Conservation (phyloP, 2,888 invertebrate genomes). For the Dicyrtomina minuta region DNA sequence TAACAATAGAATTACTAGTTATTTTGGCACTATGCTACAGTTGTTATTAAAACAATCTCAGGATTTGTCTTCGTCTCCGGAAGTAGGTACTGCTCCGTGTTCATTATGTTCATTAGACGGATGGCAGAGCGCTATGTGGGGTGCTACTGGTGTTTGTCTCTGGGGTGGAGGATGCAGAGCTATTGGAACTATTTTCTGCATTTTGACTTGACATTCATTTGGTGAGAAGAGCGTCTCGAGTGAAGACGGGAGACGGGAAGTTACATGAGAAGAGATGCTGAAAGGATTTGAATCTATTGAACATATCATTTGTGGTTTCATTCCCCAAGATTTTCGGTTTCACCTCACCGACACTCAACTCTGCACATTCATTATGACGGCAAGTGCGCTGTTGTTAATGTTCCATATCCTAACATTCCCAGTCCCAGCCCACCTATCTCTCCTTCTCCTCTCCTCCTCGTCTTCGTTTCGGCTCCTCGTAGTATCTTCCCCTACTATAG, state of each 20-base stretch:
- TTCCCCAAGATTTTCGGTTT: background rate
- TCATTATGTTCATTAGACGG: background rate
- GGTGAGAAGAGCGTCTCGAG: no score
- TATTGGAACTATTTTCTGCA: background rate
- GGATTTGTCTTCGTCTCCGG: slow-evolving; percentile 11
- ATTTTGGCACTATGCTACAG: slow-evolving; percentile 18
- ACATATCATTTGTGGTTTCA: background rate
- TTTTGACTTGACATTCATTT: background rate
- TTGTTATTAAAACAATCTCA: slow-evolving; percentile 26
- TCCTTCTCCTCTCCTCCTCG: slow-evolving; percentile 3
- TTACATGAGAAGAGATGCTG: background rate
- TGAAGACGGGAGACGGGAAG: no score
- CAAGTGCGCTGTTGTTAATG: slow-evolving; percentile 18
- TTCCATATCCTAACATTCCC: slow-evolving; percentile 11
- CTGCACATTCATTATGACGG: background rate
- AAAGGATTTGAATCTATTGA: slow-evolving; percentile 5
- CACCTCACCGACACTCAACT: slow-evolving; percentile 14
- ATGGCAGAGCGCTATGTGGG: background rate
- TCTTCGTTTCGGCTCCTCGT: background rate
- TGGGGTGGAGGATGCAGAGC: background rate
- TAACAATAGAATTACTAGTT: slow-evolving; percentile 14
- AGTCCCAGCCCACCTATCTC: slow-evolving; percentile 12
- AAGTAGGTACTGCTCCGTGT: background rate
- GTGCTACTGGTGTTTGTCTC: background rate
- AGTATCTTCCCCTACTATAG: background rate